Percentiles rank a stretch among this genome's conserved stretches.
These are phyloP conservation scores for Synodontis membranacea DNA, from an alignment of 2,113 vertebrate species.

Conservation along the genomic window DNA sequence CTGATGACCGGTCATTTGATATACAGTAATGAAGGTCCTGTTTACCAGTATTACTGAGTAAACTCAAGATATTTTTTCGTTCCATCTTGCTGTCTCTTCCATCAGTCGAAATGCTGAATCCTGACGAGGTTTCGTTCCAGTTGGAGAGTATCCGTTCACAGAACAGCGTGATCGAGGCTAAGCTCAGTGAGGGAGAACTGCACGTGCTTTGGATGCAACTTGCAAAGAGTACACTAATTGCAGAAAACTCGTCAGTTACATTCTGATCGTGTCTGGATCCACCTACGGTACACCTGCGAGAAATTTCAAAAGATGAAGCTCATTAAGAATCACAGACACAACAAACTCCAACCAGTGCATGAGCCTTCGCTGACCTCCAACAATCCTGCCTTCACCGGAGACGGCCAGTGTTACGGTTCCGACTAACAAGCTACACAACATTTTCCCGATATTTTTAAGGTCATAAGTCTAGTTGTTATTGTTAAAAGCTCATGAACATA, in stretches of 20 bases:
- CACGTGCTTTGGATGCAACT: not conserved
- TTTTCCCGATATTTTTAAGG: not conserved
- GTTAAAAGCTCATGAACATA: not conserved
- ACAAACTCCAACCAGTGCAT: not conserved
- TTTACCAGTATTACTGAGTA: not conserved
- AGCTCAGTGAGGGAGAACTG: not conserved
- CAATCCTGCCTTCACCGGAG: not conserved
- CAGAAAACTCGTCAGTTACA: not conserved
- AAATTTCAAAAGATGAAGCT: slow-evolving; percentile 3
- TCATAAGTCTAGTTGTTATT: not conserved
- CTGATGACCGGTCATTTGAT: not conserved
- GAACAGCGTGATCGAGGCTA: not conserved
- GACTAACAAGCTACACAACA: not conserved
- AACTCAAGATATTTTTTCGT: not conserved
- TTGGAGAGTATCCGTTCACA: not conserved
- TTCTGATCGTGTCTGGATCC: not conserved
- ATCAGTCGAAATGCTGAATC: not conserved
- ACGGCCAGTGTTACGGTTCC: not conserved
- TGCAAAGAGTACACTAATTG: not conserved
- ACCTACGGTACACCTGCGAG: not conserved
- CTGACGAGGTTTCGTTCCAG: not conserved
- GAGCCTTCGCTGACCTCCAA: not conserved
- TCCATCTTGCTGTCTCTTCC: not conserved
- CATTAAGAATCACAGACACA: not conserved
- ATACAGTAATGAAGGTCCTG: too few relatives aligned